These are phyloP conservation scores for Phalanger gymnotis DNA, from an alignment of 2,797 vertebrate species.

Conservation along the genomic window DNA sequence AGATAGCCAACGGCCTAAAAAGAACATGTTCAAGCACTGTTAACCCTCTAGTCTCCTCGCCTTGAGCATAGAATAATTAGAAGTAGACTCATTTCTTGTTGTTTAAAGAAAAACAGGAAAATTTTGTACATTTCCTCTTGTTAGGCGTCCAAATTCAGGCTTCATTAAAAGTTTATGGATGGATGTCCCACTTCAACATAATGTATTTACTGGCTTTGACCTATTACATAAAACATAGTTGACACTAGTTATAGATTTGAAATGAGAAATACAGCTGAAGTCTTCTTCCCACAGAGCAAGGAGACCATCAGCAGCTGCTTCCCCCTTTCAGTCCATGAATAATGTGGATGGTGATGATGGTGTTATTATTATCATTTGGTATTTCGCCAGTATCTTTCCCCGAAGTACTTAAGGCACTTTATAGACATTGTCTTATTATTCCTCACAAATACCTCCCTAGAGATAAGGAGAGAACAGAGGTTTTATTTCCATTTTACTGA, in stretches of 20 bases:
- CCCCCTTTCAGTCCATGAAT: slow-evolving; percentile 76
- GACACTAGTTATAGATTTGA: slow-evolving; percentile 37
- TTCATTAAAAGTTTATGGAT: slow-evolving; percentile 63
- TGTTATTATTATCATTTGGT: slow-evolving; percentile 82
- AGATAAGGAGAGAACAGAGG: slow-evolving; percentile 65
- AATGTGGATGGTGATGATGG: slow-evolving; percentile 69
- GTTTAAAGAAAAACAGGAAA: slow-evolving; percentile 68
- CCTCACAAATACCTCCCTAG: slow-evolving; percentile 76
- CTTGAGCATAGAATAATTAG: slow-evolving; percentile 64
- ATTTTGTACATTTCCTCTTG: neutral
- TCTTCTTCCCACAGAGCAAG: slow-evolving; percentile 74
- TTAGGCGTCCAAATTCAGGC: slow-evolving; percentile 56
- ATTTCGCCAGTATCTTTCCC: slow-evolving; percentile 80
- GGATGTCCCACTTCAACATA: slow-evolving; percentile 64
- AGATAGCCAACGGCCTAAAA: slow-evolving; percentile 1
- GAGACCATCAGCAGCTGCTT: slow-evolving; percentile 74
- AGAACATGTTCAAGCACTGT: neutral
- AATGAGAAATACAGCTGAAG: slow-evolving; percentile 38
- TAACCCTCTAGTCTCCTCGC: neutral
- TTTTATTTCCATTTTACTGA: slow-evolving; percentile 71
- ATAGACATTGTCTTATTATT: slow-evolving; percentile 78
- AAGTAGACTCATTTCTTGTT: slow-evolving; percentile 54
- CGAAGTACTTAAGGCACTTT: slow-evolving; percentile 82
- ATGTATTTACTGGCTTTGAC: slow-evolving; percentile 74
- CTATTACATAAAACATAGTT: slow-evolving; percentile 74